A percentile compares a stretch with the other conserved stretches of the same genome.
phyloP scores from a whole-genome alignment of 2,797 vertebrate species.

The Pristis pectinata region DNA sequence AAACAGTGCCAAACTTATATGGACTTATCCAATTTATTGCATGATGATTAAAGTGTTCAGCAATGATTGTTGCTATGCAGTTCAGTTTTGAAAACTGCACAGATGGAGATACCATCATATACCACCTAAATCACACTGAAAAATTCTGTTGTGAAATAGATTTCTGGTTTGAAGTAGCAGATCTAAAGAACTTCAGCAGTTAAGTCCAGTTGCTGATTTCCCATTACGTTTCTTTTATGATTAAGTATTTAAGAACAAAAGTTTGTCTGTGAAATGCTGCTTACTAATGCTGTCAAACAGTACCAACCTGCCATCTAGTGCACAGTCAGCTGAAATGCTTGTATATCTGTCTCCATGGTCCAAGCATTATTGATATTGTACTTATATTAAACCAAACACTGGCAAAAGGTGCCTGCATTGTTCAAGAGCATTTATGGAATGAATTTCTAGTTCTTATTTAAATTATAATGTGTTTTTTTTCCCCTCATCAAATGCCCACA shows the following conservation, averaged over 20 bases:
- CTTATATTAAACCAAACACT: not conserved
- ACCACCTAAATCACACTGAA: constrained; percentile 32
- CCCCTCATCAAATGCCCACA: not conserved
- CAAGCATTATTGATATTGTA: not conserved
- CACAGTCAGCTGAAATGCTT: constrained; percentile 9
- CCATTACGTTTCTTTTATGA: constrained; percentile 35
- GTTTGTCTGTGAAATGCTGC: constrained; percentile 3
- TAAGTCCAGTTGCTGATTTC: constrained; percentile 29
- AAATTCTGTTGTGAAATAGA: constrained; percentile 12
- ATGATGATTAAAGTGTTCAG: constrained; percentile 34
- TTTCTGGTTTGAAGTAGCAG: constrained; percentile 35
- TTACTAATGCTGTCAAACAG: not conserved
- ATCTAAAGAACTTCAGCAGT: constrained; percentile 32
- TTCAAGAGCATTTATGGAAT: not conserved
- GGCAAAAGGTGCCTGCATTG: not conserved
- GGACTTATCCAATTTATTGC: constrained; percentile 19
- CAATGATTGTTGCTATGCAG: constrained; percentile 20
- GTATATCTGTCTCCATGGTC: not conserved
- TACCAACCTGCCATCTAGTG: constrained; percentile 37
- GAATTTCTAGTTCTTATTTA: not conserved
- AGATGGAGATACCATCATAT: constrained; percentile 32
- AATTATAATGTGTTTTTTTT: not conserved
- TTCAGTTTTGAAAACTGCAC: constrained; percentile 32
- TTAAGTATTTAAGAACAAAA: constrained; percentile 24
- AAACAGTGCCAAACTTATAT: not conserved